Evolutionary conservation across 2,888 invertebrate species (phyloP).

Genomic region (Pseudococcus longispinus): DNA sequence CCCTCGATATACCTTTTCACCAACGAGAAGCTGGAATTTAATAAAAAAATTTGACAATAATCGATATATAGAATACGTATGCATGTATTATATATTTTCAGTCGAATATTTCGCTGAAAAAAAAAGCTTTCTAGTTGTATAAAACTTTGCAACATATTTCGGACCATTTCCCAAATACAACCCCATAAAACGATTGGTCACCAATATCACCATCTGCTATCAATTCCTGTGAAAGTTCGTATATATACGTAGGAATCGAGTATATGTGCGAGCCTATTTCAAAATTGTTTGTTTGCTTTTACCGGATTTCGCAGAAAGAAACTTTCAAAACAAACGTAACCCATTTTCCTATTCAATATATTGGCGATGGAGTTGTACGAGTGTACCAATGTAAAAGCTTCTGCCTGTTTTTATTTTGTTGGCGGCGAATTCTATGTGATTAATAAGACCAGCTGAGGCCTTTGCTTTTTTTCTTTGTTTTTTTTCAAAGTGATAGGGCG

Average conservation of each 20-base stretch:
- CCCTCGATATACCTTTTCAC: background rate
- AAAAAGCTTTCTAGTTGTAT: background rate
- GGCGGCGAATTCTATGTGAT: background rate
- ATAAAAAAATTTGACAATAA: background rate
- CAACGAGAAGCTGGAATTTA: background rate
- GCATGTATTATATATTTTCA: background rate
- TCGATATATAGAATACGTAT: background rate
- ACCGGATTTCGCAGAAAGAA: background rate
- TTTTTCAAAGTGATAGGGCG: background rate
- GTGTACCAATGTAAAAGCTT: background rate
- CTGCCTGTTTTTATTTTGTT: background rate
- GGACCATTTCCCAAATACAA: background rate
- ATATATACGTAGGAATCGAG: background rate
- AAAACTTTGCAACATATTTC: background rate
- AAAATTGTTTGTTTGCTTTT: conserved; percentile 1
- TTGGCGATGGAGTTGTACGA: background rate
- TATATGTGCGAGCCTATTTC: background rate
- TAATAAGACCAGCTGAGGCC: background rate
- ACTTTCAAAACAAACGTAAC: background rate
- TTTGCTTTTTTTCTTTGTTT: background rate
- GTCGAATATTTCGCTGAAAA: background rate
- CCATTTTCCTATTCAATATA: background rate
- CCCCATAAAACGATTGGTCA: background rate
- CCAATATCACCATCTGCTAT: conserved; percentile 21
- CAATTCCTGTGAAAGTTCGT: background rate